Evolutionary conservation across 2,113 vertebrate genomes (phyloP).

Genomic region (Rhinoderma darwinii): DNA sequence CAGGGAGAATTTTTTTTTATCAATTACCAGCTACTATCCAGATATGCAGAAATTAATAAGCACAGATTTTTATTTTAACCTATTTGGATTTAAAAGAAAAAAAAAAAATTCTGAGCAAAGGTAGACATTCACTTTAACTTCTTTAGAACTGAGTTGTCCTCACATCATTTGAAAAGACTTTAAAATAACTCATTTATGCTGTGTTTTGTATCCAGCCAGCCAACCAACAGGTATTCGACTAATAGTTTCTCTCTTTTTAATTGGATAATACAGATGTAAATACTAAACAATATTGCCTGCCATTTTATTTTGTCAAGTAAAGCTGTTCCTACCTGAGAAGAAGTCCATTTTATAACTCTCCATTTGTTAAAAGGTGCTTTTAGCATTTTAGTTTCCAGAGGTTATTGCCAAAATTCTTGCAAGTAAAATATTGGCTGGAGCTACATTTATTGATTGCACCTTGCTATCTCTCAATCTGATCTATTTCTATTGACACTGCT

Average conservation of each 20-base stretch:
- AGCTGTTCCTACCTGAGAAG: not conserved
- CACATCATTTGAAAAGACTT: too few relatives aligned
- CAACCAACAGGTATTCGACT: not conserved
- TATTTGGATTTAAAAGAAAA: too few relatives aligned
- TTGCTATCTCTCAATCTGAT: not conserved
- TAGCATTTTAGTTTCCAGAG: not conserved
- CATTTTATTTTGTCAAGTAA: not conserved
- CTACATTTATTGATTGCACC: constrained; percentile 26
- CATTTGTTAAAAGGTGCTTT: not conserved
- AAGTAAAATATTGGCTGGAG: constrained; percentile 18
- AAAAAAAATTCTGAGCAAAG: too few relatives aligned
- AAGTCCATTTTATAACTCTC: not conserved
- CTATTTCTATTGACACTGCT: constrained; percentile 36
- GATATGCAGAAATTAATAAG: too few relatives aligned
- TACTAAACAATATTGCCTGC: not conserved
- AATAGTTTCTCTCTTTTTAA: too few relatives aligned
- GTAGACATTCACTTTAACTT: too few relatives aligned
- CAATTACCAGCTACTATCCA: too few relatives aligned
- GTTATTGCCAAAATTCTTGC: constrained; percentile 28
- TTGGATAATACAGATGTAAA: not conserved
- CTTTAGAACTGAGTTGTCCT: too few relatives aligned
- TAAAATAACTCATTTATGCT: too few relatives aligned
- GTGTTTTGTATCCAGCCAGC: not conserved
- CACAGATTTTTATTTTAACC: too few relatives aligned
- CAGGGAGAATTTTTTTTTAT: too few relatives aligned